Evolutionary conservation across 2,888 invertebrate species (phyloP).

Genomic region (Entomobrya multifasciata): DNA sequence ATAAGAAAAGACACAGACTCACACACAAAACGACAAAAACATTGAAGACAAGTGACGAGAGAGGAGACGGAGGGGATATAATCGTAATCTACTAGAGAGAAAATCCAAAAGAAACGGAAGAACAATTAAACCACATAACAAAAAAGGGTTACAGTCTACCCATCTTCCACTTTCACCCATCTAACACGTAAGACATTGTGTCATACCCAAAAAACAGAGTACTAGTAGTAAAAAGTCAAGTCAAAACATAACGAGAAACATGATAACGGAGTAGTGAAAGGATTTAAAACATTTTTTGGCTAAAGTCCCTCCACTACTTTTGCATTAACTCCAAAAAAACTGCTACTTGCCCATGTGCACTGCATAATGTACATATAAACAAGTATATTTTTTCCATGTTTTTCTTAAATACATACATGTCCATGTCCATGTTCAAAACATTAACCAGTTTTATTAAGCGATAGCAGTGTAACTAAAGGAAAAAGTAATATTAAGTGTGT

Average conservation of each 20-base stretch:
- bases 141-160: slow-evolving; percentile 21
- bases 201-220: slow-evolving; percentile 13
- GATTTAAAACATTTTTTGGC: background rate
- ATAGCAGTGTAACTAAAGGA: background rate
- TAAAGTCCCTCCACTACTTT: background rate
- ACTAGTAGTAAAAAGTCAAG: too few relatives aligned
- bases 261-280: background rate
- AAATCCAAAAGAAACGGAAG: background rate
- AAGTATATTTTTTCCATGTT: background rate
- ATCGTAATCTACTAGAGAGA: background rate
- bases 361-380: too few relatives aligned
- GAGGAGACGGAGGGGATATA: slow-evolving; percentile 4
- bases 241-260: background rate
- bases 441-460: too few relatives aligned
- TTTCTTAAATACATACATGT: background rate
- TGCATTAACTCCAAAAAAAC: background rate
- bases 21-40: too few relatives aligned
- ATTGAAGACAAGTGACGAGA: too few relatives aligned
- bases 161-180: background rate
- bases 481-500: background rate
- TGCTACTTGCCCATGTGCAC: too few relatives aligned
- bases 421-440: background rate
- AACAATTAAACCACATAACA: background rate
- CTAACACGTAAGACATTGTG: slow-evolving; percentile 58
- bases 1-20: background rate